Base-by-base conservation (phyloP, 2,797 vertebrate genomes). In the Muscicapa striata region DNA sequence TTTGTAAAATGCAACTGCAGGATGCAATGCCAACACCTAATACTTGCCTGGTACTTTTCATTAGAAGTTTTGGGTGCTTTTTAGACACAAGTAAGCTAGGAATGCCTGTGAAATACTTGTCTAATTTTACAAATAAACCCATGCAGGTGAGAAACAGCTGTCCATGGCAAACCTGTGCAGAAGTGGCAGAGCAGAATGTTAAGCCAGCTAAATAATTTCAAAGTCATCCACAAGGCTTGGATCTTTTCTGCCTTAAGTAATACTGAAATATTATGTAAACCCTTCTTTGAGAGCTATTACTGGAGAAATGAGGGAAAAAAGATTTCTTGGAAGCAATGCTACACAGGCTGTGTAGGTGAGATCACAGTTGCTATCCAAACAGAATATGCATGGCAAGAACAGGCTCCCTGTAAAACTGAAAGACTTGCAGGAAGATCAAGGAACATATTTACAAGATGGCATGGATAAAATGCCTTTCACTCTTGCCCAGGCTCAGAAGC, bases 181-280 rank as follows among this genome's bases (percentile, higher is more conserved):
- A 38, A 83, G 23, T 43, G 77, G 55, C 34, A 82, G 40, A 80
- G 49, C 9, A 43, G 36, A 62, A 45, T 32, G 54, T 68, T 74
- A 68, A 80, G 95, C 34, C 68, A 80, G 70, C 26, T 77, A 32
- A 87, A 86, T 89, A 1, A 84, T 84, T 88, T 91, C 83, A 94
- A 93, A 95, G 78, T 29, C 45, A 76, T 90, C 67, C 84, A 91
- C 3, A 3, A 88, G 67, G 83, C 79, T 88, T 95, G 90, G 70
- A 95, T 67, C 83, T 94, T 80, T 90, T 91, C 52, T 90, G 54
- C 72, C 81, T 79, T 90, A 87, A 96, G 46, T 70, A 96, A 90
- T 87, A 93, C 5, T 87, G 83, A 90, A 94, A 77, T 87, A 96
- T 95, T 94, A 96, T 72, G 70, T 77, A 93, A 96, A 94, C 41